Conservation (phyloP, 2,113 vertebrate genomes). For the Upupa epops region DNA sequence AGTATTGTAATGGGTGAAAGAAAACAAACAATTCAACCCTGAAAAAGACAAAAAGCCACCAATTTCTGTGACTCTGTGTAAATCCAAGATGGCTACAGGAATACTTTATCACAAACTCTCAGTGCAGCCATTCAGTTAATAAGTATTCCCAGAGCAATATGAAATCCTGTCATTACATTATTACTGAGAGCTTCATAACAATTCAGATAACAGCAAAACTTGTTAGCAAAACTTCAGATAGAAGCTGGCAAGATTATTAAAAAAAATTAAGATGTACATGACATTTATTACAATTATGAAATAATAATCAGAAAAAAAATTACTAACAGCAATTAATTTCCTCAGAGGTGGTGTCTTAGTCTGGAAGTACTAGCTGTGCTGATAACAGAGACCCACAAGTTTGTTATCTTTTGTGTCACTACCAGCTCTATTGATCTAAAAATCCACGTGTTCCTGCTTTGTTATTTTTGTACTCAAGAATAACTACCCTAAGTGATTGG, state of each 20-base stretch:
- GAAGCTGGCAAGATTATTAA: constrained; percentile 22
- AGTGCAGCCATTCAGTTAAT: too few species aligned
- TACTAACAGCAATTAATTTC: neutral
- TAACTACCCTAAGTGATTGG: constrained; percentile 18
- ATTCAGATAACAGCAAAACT: constrained; percentile 37
- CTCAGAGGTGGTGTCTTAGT: neutral
- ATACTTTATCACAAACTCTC: neutral
- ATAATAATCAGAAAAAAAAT: neutral
- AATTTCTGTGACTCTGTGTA: too few species aligned
- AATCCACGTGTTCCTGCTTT: neutral
- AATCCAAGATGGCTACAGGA: neutral
- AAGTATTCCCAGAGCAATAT: too few species aligned
- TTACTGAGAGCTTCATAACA: constrained; percentile 38
- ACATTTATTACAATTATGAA: constrained; percentile 26
- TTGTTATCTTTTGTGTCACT: neutral
- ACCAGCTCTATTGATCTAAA: constrained; percentile 14
- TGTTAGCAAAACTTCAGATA: constrained; percentile 62
- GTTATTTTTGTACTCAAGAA: constrained; percentile 17
- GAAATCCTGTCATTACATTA: constrained; percentile 21
- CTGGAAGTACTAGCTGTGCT: neutral
- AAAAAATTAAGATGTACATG: neutral
- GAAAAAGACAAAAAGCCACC: neutral
- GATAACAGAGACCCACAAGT: neutral
- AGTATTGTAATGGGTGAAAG: neutral
- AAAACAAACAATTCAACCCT: neutral